These are phyloP conservation scores for Myioborus melanocephalus DNA, from an alignment of 2,797 vertebrate genomes.

Conservation along the genomic window DNA sequence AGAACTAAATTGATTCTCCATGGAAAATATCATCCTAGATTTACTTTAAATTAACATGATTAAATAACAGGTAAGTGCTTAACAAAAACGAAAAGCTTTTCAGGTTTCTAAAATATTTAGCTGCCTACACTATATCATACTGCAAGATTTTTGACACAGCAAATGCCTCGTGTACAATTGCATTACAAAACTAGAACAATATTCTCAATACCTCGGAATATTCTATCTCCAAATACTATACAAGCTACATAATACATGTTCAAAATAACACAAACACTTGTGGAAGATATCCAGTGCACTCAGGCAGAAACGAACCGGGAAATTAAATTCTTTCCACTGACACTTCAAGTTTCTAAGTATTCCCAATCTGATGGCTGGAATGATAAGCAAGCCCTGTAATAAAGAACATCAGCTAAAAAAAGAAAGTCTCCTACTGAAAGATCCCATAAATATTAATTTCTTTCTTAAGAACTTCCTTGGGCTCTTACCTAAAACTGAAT, in stretches of 20 bases:
- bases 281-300: background rate
- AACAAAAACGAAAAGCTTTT: background rate
- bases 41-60: background rate
- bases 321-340: slow-evolving; percentile 12
- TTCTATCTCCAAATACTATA: background rate
- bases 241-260: background rate
- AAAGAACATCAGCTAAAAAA: background rate
- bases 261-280: background rate
- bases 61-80: background rate
- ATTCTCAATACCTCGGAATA: background rate
- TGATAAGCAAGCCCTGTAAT: background rate
- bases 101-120: background rate
- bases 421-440: background rate
- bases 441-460: background rate
- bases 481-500: slow-evolving; percentile 89
- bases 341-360: background rate
- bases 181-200: background rate
- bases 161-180: background rate
- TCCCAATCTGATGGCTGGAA: background rate
- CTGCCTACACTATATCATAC: background rate
- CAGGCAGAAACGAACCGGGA: background rate
- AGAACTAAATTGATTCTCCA: background rate
- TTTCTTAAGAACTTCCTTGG: background rate
- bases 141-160: background rate
- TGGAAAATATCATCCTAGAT: background rate